Conservation (phyloP, 92 coral and sea anemone species). For the Phenganax stokvisi region DNA sequence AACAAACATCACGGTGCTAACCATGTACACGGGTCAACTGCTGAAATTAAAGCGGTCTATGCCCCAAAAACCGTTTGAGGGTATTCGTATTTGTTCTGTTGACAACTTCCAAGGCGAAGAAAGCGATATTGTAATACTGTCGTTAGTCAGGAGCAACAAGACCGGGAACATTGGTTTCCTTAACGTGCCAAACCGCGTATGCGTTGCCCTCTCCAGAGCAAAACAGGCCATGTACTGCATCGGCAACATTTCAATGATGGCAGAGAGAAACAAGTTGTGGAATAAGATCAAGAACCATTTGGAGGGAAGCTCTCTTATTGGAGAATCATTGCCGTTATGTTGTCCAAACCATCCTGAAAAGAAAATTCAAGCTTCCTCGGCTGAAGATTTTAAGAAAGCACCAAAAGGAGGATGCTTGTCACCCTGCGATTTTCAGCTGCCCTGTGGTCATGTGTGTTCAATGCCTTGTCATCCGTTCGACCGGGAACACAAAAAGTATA, state of each 20-base stretch:
- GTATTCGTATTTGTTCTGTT: slow-evolving; percentile 53
- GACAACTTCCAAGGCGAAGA: slow-evolving; percentile 78
- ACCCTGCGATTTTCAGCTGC: slow-evolving; percentile 44
- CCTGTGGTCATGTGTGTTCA: slow-evolving; percentile 62
- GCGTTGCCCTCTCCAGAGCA: slow-evolving; percentile 74
- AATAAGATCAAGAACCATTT: slow-evolving; percentile 51
- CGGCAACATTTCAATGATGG: slow-evolving; percentile 59
- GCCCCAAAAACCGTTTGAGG: slow-evolving; percentile 49
- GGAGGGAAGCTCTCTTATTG: slow-evolving; percentile 37
- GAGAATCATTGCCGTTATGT: slow-evolving; percentile 40
- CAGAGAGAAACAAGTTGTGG: slow-evolving; percentile 53
- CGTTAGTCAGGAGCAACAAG: slow-evolving; percentile 64
- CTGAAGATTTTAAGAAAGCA: slow-evolving; percentile 48
- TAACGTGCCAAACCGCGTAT: slow-evolving; percentile 63
- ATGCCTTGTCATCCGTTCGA: slow-evolving; percentile 50
- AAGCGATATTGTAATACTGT: slow-evolving; percentile 61
- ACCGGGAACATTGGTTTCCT: slow-evolving; percentile 57
- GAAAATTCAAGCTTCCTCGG: slow-evolving; percentile 39
- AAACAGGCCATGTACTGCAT: slow-evolving; percentile 59
- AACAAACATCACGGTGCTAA: slow-evolving; percentile 55
- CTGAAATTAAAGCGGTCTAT: slow-evolving; percentile 46
- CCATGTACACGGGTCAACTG: slow-evolving; percentile 68
- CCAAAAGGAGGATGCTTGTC: slow-evolving; percentile 54
- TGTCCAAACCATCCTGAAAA: slow-evolving; percentile 46
- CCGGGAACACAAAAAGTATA: slow-evolving; percentile 39